Conservation (phyloP, 1,140 invertebrate genomes). For the Ctenoplectra terminalis region DNA sequence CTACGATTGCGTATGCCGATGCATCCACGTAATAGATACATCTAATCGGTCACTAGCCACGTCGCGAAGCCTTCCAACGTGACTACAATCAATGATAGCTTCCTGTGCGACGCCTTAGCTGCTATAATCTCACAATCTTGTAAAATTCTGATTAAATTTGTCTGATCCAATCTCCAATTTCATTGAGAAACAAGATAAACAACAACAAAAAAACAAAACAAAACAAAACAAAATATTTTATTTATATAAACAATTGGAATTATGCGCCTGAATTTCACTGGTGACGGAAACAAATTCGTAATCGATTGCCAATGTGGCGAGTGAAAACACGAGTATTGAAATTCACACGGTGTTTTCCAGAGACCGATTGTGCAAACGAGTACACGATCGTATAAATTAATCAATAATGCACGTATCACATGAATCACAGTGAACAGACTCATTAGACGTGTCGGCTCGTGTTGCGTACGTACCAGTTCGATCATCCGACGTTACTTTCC, state of each 20-base stretch:
- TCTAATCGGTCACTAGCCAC: conserved; percentile 66
- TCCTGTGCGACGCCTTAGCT: conserved; percentile 42
- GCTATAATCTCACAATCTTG: not conserved
- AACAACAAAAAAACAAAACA: too few relatives aligned
- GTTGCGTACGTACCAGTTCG: not conserved
- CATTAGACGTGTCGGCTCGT: not conserved
- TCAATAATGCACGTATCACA: not conserved
- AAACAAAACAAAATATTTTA: too few relatives aligned
- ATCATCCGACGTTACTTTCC: conserved; percentile 32
- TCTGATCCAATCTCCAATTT: not conserved
- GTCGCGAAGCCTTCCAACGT: conserved; percentile 54
- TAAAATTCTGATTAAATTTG: not conserved
- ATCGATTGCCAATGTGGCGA: too few relatives aligned
- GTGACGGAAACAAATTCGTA: too few relatives aligned
- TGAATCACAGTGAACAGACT: conserved; percentile 16
- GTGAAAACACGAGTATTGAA: too few relatives aligned
- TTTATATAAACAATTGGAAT: too few relatives aligned
- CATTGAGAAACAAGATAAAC: too few relatives aligned
- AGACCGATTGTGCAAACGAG: not conserved
- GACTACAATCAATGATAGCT: conserved; percentile 63
- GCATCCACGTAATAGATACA: conserved; percentile 57
- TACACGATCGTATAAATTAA: not conserved
- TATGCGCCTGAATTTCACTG: too few relatives aligned
- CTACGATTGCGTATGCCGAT: conserved; percentile 16
- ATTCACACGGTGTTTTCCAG: not conserved